A percentile compares a stretch with the other conserved stretches of the same genome.
These are phyloP conservation scores for Apis dorsata DNA, from an alignment of 1,140 invertebrate genomes.

Conservation along the genomic window DNA sequence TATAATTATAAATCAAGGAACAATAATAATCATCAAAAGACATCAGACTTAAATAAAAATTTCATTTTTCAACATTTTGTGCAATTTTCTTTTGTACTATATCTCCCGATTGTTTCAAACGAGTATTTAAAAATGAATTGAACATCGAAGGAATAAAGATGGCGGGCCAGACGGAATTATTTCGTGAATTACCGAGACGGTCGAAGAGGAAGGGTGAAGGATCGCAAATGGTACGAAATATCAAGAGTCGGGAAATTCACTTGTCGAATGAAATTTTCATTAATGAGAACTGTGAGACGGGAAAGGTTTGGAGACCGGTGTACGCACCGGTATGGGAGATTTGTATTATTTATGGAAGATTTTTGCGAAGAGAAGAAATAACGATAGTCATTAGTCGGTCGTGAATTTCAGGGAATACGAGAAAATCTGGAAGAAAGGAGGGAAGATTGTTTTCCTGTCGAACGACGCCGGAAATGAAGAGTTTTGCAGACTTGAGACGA, in stretches of 20 bases:
- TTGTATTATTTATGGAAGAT: conserved; percentile 12
- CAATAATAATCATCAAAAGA: neutral
- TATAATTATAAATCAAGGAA: no score
- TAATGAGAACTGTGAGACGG: neutral
- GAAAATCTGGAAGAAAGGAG: neutral
- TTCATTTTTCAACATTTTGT: neutral
- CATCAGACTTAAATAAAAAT: no score
- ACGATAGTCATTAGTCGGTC: conserved; percentile 38
- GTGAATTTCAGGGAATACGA: conserved; percentile 16
- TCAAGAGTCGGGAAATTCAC: neutral
- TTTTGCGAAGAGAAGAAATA: conserved; percentile 15
- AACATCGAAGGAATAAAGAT: conserved; percentile 28
- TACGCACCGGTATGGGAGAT: neutral
- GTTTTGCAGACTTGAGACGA: neutral
- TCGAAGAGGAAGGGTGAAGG: no score
- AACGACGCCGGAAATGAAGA: conserved; percentile 24
- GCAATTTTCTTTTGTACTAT: no score
- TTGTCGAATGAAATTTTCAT: conserved; percentile 27
- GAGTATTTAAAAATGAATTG: conserved; percentile 7
- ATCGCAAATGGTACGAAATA: neutral
- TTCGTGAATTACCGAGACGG: conserved; percentile 14
- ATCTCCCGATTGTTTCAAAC: conserved; percentile 14
- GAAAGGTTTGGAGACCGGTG: no score
- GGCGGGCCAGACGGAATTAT: conserved; percentile 33
- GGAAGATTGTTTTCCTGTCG: conserved; percentile 19